phyloP scores from a whole-genome alignment of 2,113 vertebrate species.

The Hiodon tergisus region DNA sequence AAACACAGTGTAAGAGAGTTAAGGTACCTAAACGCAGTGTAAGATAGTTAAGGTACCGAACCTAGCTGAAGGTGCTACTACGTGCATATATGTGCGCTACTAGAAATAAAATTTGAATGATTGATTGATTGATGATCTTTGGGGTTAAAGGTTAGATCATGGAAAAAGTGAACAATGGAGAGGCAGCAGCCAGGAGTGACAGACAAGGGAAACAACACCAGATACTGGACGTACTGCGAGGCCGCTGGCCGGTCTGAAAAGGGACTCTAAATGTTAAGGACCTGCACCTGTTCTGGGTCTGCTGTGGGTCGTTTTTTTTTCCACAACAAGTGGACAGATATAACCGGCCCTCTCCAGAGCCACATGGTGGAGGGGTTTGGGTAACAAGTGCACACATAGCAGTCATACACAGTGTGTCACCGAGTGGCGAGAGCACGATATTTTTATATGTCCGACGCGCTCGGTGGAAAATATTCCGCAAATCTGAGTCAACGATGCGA shows the following conservation, averaged over 20 bases:
- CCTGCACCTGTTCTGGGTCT: constrained; percentile 43
- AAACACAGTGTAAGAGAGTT: too few species aligned
- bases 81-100: too few species aligned
- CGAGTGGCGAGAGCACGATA: constrained; percentile 29
- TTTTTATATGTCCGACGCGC: constrained; percentile 37
- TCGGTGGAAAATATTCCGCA: constrained; percentile 50
- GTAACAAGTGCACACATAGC: constrained; percentile 49
- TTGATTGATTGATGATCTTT: constrained; percentile 12
- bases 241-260: constrained; percentile 23
- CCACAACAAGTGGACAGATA: constrained; percentile 51
- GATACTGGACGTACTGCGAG: constrained; percentile 18
- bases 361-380: constrained; percentile 29
- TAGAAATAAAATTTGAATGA: too few species aligned
- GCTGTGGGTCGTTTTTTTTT: constrained; percentile 26
- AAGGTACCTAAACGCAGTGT: too few species aligned
- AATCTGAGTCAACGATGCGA: constrained; percentile 32
- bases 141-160: constrained; percentile 33
- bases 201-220: background rate
- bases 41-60: too few species aligned
- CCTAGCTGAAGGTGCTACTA: too few species aligned
- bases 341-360: constrained; percentile 30
- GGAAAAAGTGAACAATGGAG: constrained; percentile 2
- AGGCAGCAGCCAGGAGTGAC: background rate
- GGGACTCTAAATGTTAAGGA: constrained; percentile 42
- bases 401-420: constrained; percentile 42